phyloP scores from a whole-genome alignment of 1,140 invertebrate genomes.

The Samia ricini region DNA sequence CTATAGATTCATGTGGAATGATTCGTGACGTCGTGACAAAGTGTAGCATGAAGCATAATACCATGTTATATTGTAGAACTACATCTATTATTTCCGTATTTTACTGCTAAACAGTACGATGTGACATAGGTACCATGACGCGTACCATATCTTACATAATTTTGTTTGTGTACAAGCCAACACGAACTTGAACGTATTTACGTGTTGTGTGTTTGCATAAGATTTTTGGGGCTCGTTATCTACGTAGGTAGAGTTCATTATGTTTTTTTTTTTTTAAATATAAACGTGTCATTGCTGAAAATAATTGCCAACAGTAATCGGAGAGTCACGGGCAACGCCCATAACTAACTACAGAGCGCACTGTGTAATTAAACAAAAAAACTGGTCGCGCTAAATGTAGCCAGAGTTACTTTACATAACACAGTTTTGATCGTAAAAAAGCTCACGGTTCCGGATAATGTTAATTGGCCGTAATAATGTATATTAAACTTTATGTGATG shows the following conservation, averaged over 20 bases:
- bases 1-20: background rate
- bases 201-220: constrained; percentile 10
- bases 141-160: constrained; percentile 6
- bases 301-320: constrained; percentile 8
- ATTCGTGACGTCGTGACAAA: background rate
- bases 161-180: constrained; percentile 12
- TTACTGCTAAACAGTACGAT: background rate
- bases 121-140: background rate
- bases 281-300: constrained; percentile 2
- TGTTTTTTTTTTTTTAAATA: background rate
- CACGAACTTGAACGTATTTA: background rate
- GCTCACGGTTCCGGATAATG: constrained; percentile 26
- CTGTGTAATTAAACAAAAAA: background rate
- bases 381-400: constrained; percentile 17
- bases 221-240: constrained; percentile 14
- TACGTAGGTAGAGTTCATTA: constrained; percentile 1
- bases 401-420: constrained; percentile 24
- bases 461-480: constrained; percentile 19
- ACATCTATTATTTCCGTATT: background rate
- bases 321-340: constrained; percentile 19
- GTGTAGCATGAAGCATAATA: background rate
- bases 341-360: constrained; percentile 2
- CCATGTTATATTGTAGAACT: background rate
- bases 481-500: constrained; percentile 1
- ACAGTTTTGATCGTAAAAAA: constrained; percentile 12